Conservation (phyloP, 2,113 vertebrate genomes). For the Dicentrarchus labrax region DNA sequence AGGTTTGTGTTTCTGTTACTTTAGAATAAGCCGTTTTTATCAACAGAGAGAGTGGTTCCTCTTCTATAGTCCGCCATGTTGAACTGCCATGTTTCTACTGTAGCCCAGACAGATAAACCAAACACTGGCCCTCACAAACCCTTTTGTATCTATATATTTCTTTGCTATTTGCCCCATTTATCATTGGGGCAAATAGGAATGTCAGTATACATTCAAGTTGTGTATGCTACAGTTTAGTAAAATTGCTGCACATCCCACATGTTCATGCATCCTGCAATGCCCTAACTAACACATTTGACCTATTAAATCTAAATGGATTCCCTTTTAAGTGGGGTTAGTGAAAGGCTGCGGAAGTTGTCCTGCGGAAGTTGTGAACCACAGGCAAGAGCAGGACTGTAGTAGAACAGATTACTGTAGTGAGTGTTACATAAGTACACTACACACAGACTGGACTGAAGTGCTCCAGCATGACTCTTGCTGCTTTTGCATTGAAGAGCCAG, state of each 20-base stretch:
- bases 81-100: too few species aligned
- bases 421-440: slow-evolving; percentile 18
- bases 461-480: slow-evolving; percentile 14
- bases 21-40: too few species aligned
- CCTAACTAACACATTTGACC: slow-evolving; percentile 20
- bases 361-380: not conserved
- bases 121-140: too few species aligned
- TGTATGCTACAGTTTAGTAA: not conserved
- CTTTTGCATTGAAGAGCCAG: slow-evolving; percentile 10
- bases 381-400: not conserved
- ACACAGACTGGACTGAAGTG: slow-evolving; percentile 21
- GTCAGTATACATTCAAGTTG: not conserved
- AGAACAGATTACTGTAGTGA: slow-evolving; percentile 12
- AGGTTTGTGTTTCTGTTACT: too few species aligned
- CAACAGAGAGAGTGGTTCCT: too few species aligned
- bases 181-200: too few species aligned
- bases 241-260: not conserved
- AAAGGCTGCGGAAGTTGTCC: slow-evolving; percentile 1
- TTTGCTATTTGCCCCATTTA: too few species aligned
- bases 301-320: slow-evolving; percentile 7
- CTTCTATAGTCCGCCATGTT: too few species aligned
- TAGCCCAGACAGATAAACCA: too few species aligned
- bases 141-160: too few species aligned
- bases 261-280: not conserved
- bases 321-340: slow-evolving; percentile 1